These are phyloP conservation scores for Zaprionus ornatus DNA, from an alignment of 1,140 invertebrate genomes.

Conservation along the genomic window DNA sequence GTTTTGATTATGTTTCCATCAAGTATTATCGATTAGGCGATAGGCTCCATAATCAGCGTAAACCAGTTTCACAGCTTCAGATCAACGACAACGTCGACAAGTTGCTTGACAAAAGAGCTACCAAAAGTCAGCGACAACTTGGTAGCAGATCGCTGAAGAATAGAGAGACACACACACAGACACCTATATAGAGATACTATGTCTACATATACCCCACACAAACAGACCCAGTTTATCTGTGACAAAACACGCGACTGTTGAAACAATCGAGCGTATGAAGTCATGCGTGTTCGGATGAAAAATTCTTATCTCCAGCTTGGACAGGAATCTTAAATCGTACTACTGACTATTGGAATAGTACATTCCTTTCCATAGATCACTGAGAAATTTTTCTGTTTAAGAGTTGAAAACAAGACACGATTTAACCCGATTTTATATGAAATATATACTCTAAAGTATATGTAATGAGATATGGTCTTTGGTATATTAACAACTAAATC, in stretches of 20 bases:
- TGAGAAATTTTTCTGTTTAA: too few species aligned
- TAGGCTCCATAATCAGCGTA: constrained; percentile 22
- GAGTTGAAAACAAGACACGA: too few species aligned
- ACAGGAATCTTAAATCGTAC: constrained; percentile 37
- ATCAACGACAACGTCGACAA: constrained; percentile 16
- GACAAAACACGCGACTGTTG: constrained; percentile 27
- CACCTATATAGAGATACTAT: not conserved
- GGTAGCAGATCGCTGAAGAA: constrained; percentile 3
- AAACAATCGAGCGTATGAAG: constrained; percentile 37
- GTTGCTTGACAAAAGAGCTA: constrained; percentile 24
- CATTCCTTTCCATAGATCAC: not conserved
- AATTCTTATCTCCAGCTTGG: constrained; percentile 44
- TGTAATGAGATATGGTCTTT: too few species aligned
- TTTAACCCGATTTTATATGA: too few species aligned
- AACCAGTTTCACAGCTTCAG: constrained; percentile 61
- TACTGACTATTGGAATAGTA: not conserved
- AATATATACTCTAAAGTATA: too few species aligned
- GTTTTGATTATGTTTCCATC: constrained; percentile 42
- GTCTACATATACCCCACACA: not conserved
- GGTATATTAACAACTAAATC: too few species aligned
- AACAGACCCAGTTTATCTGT: constrained; percentile 36
- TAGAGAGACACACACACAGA: constrained; percentile 10
- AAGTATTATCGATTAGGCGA: constrained; percentile 17
- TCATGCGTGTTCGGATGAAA: constrained; percentile 40
- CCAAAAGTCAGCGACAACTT: constrained; percentile 25